Base-by-base conservation (phyloP, 2,888 invertebrate species). In the Taenaris catops region DNA sequence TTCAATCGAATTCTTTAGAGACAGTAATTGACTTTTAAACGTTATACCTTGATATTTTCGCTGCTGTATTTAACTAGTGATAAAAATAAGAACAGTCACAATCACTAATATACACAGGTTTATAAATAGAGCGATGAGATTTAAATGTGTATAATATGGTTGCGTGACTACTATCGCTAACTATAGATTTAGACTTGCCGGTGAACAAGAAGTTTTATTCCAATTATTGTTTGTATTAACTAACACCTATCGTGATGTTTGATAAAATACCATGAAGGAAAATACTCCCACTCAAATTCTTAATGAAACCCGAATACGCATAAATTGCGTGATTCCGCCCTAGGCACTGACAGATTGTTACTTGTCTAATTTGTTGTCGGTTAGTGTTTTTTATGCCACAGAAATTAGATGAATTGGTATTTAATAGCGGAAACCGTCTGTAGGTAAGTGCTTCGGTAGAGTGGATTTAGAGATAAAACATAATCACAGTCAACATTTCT, bases 271-370 rank as follows among this genome's bases (percentile, higher is more conserved):
- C 36, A 35, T 33, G 50, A 55, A 55, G 42, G 50, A 59, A 59
- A 60, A 55, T 53, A 49, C 51, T 50, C 49, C 52, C 47, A 44
- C 27, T 20, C 17, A 33, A 36, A 31, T 16, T 20, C 8, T 54
- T 62, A 58, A 66, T 65, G 42, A 52, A 49, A 38, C 49, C 38
- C 45, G 51, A 61, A 62, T 54, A 46, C 42, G 39, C 50, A 50
- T 58, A 52, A 54, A 56, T 60, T 55, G 62, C 60, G 57, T 65
- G 56, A 51, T 48, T 46, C 36, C 41, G 55, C 60, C 55, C 48
- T 47, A 40, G 62, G 66, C 61, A 37, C 18, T 24, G 4, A 53
- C 49, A 51, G 51, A 53, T 53, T 55, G 51, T 60, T 55, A 53
- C 52, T 53, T 57, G 51, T 41, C 51, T 48, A 49, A 49, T 37